Conservation (phyloP, 2,797 vertebrate species). For the Sebastes alutus region DNA sequence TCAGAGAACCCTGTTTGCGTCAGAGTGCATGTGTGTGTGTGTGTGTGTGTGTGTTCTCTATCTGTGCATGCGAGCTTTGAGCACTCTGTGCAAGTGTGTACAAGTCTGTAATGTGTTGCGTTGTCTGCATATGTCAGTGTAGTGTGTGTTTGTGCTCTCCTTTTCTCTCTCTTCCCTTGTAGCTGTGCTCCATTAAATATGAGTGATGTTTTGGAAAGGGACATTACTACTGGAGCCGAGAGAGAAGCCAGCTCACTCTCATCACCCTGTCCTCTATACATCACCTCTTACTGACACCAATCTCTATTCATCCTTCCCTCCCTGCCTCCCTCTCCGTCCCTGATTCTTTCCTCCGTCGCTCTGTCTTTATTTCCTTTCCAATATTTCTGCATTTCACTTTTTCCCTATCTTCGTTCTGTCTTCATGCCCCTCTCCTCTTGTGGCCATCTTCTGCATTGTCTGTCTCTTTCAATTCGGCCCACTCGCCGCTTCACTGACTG, state of each 20-base stretch:
- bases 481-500: constrained; percentile 40
- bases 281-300: constrained; percentile 76
- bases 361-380: constrained; percentile 56
- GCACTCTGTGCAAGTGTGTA: constrained; percentile 30
- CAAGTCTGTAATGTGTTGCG: constrained; percentile 36
- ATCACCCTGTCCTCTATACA: constrained; percentile 73
- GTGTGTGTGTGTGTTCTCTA: constrained; percentile 1
- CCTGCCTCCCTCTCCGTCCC: constrained; percentile 41
- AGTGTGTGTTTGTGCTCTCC: constrained; percentile 38
- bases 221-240: constrained; percentile 71
- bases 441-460: constrained; percentile 44
- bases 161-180: constrained; percentile 59
- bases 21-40: constrained; percentile 24
- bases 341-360: constrained; percentile 43
- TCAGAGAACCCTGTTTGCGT: constrained; percentile 44
- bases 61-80: constrained; percentile 20
- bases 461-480: constrained; percentile 43
- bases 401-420: neutral
- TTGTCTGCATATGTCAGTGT: constrained; percentile 41
- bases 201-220: constrained; percentile 79
- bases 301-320: constrained; percentile 65
- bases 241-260: constrained; percentile 75
- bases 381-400: constrained; percentile 38
- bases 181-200: constrained; percentile 79
- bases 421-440: constrained; percentile 17